These are phyloP conservation scores for Pygmarrhopalites habei DNA, from an alignment of 1,140 invertebrate genomes.

Conservation along the genomic window DNA sequence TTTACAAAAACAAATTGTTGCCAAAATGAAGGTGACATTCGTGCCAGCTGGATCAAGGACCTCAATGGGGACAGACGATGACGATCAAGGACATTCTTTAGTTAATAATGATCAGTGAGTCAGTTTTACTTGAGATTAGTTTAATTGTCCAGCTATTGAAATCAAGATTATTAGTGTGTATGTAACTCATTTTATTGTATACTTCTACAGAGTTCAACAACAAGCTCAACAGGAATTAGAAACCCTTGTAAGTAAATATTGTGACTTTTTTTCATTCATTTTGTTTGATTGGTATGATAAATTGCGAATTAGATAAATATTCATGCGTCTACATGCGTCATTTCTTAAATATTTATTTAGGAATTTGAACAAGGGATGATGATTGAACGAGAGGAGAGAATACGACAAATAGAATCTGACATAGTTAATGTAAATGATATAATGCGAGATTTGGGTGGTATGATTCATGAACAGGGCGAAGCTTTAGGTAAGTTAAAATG, in stretches of 20 bases:
- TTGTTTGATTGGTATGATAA: too few relatives aligned
- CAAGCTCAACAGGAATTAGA: constrained; percentile 47
- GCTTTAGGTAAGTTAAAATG: constrained; percentile 79
- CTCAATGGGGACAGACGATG: constrained; percentile 29
- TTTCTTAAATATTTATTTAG: too few relatives aligned
- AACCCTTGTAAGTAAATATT: too few relatives aligned
- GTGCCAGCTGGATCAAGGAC: constrained; percentile 43
- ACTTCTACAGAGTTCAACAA: too few relatives aligned
- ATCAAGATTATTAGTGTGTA: too few relatives aligned
- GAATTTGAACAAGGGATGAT: constrained; percentile 70
- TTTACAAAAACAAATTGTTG: constrained; percentile 68
- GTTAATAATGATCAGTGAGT: constrained; percentile 15
- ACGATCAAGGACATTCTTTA: constrained; percentile 27
- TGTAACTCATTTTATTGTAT: too few relatives aligned
- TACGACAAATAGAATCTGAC: constrained; percentile 70
- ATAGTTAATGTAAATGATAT: constrained; percentile 86
- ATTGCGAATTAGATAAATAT: too few relatives aligned
- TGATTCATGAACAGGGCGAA: constrained; percentile 75
- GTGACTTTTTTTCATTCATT: too few relatives aligned
- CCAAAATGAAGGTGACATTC: constrained; percentile 68
- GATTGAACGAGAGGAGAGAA: constrained; percentile 62
- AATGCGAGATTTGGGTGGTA: constrained; percentile 73
- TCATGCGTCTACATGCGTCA: too few relatives aligned
- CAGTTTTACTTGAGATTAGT: too few relatives aligned
- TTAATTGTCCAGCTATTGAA: too few relatives aligned